Conservation (phyloP, 1,140 invertebrate genomes). For the Scaptodrosophila lebanonensis region DNA sequence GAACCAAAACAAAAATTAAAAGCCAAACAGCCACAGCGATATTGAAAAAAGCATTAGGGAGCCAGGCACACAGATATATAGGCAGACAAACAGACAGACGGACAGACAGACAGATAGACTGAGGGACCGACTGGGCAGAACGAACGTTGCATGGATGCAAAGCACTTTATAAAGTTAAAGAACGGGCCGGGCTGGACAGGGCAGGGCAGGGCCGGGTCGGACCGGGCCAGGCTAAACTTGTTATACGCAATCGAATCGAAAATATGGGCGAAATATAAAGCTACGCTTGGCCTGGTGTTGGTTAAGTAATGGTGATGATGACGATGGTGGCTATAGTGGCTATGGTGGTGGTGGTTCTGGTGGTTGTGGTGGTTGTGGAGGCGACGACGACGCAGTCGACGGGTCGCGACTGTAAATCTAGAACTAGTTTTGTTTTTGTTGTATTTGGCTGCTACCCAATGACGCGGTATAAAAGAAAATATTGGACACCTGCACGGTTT, state of each 20-base stretch:
- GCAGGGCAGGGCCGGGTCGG: neutral
- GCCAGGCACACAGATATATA: neutral
- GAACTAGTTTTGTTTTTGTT: conserved; percentile 67
- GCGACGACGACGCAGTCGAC: neutral
- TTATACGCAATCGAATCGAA: conserved; percentile 72
- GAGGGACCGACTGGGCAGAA: neutral
- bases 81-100: neutral
- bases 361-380: neutral
- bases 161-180: conserved; percentile 61
- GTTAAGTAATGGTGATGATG: neutral
- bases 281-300: conserved; percentile 19
- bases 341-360: neutral
- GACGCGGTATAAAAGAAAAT: conserved; percentile 71
- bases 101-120: neutral
- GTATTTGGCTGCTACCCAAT: conserved; percentile 43
- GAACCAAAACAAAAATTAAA: conserved; percentile 62
- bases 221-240: conserved; percentile 53
- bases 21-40: conserved; percentile 27
- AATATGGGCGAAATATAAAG: conserved; percentile 69
- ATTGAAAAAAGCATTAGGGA: conserved; percentile 45
- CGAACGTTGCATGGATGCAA: conserved; percentile 61
- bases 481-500: conserved; percentile 76
- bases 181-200: conserved; percentile 27
- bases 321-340: neutral
- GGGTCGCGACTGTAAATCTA: conserved; percentile 58